Conservation (phyloP, 1,140 invertebrate species). For the Bicyclus anynana region DNA sequence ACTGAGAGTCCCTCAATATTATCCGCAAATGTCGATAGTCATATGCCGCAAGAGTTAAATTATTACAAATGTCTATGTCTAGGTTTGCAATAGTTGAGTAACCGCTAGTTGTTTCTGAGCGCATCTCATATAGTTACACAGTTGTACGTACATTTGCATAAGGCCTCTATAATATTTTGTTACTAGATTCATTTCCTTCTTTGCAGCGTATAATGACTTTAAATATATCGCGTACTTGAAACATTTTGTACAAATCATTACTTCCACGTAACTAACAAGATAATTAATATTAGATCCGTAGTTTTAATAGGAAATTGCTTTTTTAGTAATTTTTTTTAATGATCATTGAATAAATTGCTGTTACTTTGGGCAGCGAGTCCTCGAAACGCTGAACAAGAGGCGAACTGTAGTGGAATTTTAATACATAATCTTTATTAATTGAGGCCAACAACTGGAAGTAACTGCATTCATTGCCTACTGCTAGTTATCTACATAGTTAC, state of each 20-base stretch:
- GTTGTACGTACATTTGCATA: not conserved
- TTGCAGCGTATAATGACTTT: not conserved
- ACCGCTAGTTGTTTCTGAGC: slow-evolving; percentile 39
- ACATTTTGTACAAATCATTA: too few species aligned
- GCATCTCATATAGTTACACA: slow-evolving; percentile 38
- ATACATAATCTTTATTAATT: slow-evolving; percentile 67
- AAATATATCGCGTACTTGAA: too few species aligned
- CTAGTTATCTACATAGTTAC: slow-evolving; percentile 23
- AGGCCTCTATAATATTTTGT: not conserved
- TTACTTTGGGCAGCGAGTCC: slow-evolving; percentile 20
- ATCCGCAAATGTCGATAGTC: slow-evolving; percentile 59
- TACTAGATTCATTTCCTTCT: not conserved
- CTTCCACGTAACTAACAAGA: not conserved
- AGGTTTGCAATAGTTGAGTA: slow-evolving; percentile 35
- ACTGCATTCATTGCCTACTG: slow-evolving; percentile 49
- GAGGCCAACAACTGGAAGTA: slow-evolving; percentile 59
- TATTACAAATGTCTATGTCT: slow-evolving; percentile 59
- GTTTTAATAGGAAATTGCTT: not conserved
- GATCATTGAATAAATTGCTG: not conserved
- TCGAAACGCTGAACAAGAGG: slow-evolving; percentile 28
- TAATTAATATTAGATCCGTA: not conserved
- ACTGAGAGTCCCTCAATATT: slow-evolving; percentile 14
- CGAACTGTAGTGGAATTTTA: slow-evolving; percentile 51
- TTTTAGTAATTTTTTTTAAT: not conserved
- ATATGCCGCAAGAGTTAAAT: slow-evolving; percentile 49